These are phyloP conservation scores for Drosophila cardini DNA, from an alignment of 1,140 invertebrate species.

Conservation along the genomic window DNA sequence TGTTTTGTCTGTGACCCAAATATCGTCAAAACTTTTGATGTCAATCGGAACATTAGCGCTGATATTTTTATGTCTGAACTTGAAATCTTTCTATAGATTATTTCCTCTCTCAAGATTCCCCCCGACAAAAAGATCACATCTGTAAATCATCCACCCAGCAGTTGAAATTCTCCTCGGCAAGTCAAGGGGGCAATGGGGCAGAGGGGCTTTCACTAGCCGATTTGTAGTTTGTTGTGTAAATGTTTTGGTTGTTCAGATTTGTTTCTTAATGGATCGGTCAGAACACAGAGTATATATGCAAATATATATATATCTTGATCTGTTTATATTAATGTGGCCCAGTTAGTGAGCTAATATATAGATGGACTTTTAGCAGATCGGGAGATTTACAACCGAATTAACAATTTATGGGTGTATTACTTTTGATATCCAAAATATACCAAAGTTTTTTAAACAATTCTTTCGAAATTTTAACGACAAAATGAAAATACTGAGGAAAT, in stretches of 20 bases:
- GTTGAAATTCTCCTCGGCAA: background rate
- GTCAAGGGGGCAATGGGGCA: background rate
- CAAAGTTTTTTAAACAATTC: too few species aligned
- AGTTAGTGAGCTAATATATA: conserved; percentile 2
- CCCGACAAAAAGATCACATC: background rate
- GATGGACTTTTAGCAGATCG: too few species aligned
- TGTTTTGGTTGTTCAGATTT: conserved; percentile 16
- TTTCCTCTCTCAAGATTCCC: background rate
- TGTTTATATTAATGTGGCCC: conserved; percentile 3
- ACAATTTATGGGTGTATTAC: too few species aligned
- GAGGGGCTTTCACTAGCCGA: background rate
- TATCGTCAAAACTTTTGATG: conserved; percentile 31
- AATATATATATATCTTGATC: background rate
- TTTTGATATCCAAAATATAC: too few species aligned
- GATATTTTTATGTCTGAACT: conserved; percentile 41
- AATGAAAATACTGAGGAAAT: too few species aligned
- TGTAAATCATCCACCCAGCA: conserved; percentile 8
- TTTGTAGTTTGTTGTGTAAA: conserved; percentile 27
- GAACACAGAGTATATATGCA: background rate
- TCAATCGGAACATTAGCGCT: conserved; percentile 20
- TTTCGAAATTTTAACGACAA: too few species aligned
- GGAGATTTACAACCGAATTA: too few species aligned
- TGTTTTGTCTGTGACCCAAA: conserved; percentile 47
- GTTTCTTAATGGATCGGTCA: background rate
- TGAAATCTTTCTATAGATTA: conserved; percentile 25